Evolutionary conservation across 1,140 invertebrate species (phyloP), one percentile per base, ranked within the genome.

Genomic region (Diabrotica virgifera): DNA sequence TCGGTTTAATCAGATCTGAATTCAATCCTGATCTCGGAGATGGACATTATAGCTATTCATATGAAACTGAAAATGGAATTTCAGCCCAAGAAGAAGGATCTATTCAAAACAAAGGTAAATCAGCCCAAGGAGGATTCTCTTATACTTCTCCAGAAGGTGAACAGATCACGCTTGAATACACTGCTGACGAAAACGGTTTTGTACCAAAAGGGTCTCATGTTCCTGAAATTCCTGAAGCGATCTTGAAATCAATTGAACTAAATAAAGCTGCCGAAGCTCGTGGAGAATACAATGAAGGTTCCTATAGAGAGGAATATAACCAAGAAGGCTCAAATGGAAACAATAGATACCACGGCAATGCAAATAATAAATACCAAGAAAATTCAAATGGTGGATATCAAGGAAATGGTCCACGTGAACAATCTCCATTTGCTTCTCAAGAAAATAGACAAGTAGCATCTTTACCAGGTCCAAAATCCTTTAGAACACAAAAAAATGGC

Each of bases 11-110:
- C 24, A 54, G 65, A 36, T 65, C 61, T 12, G 60, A 65, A 52
- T 65, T 61, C 54, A 64, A 67, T 9, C 63, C 63, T 51, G 59
- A 60, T 37, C 57, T 64, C 9, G 64, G 58, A 7, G 66, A 72
- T 40, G 66, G 64, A 36, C 80, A 80, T 38, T 84, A 82, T 75
- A 82, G 82, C 68, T 84, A 82, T 74, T 79, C 80, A 35, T 87
- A 81, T 71, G 84, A 86, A 72, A 85, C 83, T 10, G 83, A 76
- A 7, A 85, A 87, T 66, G 85, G 85, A 6, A 87, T 86, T 60
- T 63, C 75, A 4, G 81, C 79, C 10, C 76, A 86, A 67, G 85
- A 86, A 69, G 74, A 76, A 52, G 85, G 85, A 13, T 13, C n/a
- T 12, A 10, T 38, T 6, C 14, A 12, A 36, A 79, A 78, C 59